Evolutionary conservation across 2,888 invertebrate genomes (phyloP).

Genomic region (Scaptomyza flava): DNA sequence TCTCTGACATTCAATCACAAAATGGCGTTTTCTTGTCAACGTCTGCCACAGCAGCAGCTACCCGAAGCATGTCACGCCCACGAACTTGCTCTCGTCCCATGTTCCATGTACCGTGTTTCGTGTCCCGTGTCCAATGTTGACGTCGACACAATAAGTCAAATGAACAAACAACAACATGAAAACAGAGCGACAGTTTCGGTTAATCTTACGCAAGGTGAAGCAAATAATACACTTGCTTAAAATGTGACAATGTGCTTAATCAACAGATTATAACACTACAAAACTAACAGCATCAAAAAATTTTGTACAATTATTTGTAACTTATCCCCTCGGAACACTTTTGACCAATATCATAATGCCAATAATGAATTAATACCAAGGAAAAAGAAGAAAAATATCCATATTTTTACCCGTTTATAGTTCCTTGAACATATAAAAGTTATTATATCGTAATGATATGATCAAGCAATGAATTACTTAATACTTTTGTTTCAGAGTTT

Average conservation of each 20-base stretch:
- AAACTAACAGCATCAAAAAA: no score
- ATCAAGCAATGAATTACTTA: no score
- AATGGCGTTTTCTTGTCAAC: conserved; percentile 83
- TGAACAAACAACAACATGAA: conserved; percentile 65
- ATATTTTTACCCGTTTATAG: no score
- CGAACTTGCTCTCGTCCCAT: conserved; percentile 30
- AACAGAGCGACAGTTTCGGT: conserved; percentile 29
- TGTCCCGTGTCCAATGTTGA: conserved; percentile 14
- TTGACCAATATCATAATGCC: no score
- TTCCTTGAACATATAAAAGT: no score
- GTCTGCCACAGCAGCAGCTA: conserved; percentile 67
- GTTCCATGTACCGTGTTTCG: conserved; percentile 12
- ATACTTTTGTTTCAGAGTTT: no score
- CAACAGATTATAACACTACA: neutral
- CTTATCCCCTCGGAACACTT: no score
- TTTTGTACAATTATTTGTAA: no score
- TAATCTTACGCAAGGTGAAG: conserved; percentile 19
- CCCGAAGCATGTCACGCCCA: conserved; percentile 69
- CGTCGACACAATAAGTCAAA: conserved; percentile 75
- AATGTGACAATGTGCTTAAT: neutral
- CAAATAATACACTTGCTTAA: conserved; percentile 33
- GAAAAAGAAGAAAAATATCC: no score
- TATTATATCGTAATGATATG: no score
- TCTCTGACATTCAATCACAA: conserved; percentile 82
- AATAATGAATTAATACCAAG: no score